Percentiles rank a stretch among this genome's conserved stretches.
Evolutionary conservation across 2,888 invertebrate genomes (phyloP).

Genomic region (Prosopocoilus inquinatus): DNA sequence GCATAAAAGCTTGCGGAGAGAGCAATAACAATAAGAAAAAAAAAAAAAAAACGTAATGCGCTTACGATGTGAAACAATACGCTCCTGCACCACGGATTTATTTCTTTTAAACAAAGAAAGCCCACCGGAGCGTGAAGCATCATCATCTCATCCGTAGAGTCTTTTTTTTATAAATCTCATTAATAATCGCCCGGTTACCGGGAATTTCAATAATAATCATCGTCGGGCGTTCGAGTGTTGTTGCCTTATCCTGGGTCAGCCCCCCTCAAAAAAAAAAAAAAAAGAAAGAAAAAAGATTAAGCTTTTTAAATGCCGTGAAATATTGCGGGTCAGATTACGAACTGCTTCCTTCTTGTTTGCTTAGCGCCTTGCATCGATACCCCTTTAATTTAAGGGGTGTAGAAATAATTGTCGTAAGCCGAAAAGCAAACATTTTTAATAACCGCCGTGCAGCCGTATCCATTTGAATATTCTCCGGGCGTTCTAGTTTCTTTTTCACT

Average conservation of each 20-base stretch:
- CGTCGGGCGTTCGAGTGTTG: no score
- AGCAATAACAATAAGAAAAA: background rate
- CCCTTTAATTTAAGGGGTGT: background rate
- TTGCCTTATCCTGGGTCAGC: background rate
- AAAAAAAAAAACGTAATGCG: constrained; percentile 10
- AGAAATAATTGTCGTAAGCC: constrained; percentile 26
- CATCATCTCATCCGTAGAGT: no score
- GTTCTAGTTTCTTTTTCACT: no score
- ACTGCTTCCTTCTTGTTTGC: constrained; percentile 12
- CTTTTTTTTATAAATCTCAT: no score
- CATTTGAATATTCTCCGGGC: no score
- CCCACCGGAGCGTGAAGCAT: constrained; percentile 14
- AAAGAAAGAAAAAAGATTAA: constrained; percentile 1
- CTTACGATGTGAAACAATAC: constrained; percentile 27
- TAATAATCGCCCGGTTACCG: no score
- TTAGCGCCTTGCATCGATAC: constrained; percentile 9
- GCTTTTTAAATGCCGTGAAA: constrained; percentile 26
- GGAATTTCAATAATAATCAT: no score
- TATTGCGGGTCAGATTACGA: constrained; percentile 21
- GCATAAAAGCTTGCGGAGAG: constrained; percentile 11
- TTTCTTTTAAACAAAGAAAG: constrained; percentile 31
- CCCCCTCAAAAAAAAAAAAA: no score
- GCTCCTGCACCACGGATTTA: constrained; percentile 28
- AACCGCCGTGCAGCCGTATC: constrained; percentile 18
- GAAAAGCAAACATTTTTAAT: constrained; percentile 22